These are phyloP conservation scores for Salarias fasciatus DNA, from an alignment of 2,797 vertebrate genomes.

Conservation along the genomic window DNA sequence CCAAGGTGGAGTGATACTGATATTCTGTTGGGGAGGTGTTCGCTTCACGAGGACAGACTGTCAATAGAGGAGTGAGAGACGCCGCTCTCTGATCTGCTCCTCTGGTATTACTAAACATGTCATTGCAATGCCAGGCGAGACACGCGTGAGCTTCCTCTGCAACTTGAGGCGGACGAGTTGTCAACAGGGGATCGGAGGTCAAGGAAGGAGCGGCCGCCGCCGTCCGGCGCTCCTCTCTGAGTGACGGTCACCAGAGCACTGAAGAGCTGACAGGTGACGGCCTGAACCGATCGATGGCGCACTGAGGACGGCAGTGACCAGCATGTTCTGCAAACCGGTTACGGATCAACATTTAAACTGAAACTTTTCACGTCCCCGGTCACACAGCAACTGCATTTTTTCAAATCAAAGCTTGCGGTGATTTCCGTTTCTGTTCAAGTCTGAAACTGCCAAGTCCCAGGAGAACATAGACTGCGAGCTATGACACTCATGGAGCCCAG, in stretches of 20 bases:
- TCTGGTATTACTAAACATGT: conserved; percentile 35
- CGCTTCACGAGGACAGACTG: too few relatives aligned
- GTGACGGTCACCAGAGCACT: conserved; percentile 42
- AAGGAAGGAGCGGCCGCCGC: conserved; percentile 2
- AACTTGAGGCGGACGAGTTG: conserved; percentile 54
- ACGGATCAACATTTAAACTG: not conserved
- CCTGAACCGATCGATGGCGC: conserved; percentile 59
- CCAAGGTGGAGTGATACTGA: too few relatives aligned
- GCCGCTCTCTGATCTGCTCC: not conserved
- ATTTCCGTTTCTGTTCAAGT: too few relatives aligned
- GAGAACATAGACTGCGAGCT: too few relatives aligned
- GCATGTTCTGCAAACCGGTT: too few relatives aligned
- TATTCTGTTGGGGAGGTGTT: too few relatives aligned
- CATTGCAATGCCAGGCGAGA: conserved; percentile 44
- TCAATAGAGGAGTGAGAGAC: too few relatives aligned
- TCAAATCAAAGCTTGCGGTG: too few relatives aligned
- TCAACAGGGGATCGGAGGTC: conserved; percentile 43
- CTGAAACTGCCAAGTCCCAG: too few relatives aligned
- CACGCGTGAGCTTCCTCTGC: conserved; percentile 41
- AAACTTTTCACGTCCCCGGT: conserved; percentile 39
- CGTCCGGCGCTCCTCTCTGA: not conserved
- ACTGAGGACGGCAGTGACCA: too few relatives aligned
- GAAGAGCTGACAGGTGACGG: conserved; percentile 12
- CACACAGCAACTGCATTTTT: conserved; percentile 24
- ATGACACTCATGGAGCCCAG: too few relatives aligned